Evolutionary conservation across 2,888 invertebrate species (phyloP), one percentile per base, ranked within the genome.

Genomic region (Macaria notata): DNA sequence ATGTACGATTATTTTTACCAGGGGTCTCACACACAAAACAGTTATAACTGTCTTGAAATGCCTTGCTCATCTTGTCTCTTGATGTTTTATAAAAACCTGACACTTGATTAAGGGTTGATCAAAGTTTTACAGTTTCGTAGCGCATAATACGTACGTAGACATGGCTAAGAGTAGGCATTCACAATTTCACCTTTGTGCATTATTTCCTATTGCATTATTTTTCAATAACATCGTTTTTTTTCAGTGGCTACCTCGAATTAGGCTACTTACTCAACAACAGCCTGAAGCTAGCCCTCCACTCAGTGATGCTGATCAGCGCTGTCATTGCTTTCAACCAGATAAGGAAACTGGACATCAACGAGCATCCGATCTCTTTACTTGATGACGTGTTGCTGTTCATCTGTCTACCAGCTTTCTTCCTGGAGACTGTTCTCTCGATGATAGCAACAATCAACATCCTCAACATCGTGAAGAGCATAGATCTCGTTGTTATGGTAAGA

Each of bases 311-410:
- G n/a, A 69, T 94, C 3, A 88, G 93, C 0, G 92, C 91, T 0
- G 76, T 94, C 3, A 76, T 94, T 29, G 94, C 94, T 0, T 95
- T 94, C 76, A 86, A 92, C 57, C 94, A 95, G 78, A 92, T 94
- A 33, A 90, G 92, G 3, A 93, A 93, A 69, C 78, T 95, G 59
- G 95, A 95, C 70, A 88, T 95, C 56, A 95, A 94, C 71, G 92
- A 89, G 56, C 93, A 93, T 59, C 93, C 94, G 3, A 92, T 94
- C 44, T 94, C 94, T 0, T 79, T 93, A 8, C 87, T 95, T 33
- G 95, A 96, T 67, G 95, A 95, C 69, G 92, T 95, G 1, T 83
- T 95, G 0, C 88, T 95, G 0, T 94, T 95, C 71, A 93, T 95
- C 51, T 95, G 95, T 60, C 84, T 95, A 29, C 95, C 95, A 0